These are phyloP conservation scores for Thecophora atra DNA, from an alignment of 2,888 invertebrate species.

Conservation along the genomic window DNA sequence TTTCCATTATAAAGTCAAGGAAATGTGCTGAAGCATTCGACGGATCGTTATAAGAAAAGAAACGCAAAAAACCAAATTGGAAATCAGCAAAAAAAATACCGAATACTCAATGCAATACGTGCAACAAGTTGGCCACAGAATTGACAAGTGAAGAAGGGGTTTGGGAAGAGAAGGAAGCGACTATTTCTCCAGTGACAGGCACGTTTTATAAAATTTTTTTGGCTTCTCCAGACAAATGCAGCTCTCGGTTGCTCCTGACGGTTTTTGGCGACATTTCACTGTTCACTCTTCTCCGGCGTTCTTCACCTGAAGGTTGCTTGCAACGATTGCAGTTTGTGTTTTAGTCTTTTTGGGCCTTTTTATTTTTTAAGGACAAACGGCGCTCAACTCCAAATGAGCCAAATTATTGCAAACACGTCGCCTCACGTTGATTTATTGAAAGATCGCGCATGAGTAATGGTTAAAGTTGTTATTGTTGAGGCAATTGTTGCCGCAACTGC, in stretches of 20 bases:
- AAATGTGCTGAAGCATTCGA: background rate
- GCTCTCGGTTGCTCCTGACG: background rate
- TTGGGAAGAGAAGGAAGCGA: too few relatives aligned
- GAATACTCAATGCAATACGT: background rate
- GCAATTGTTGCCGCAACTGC: background rate
- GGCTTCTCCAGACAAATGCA: background rate
- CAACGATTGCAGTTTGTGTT: slow-evolving; percentile 22
- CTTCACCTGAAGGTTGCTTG: background rate
- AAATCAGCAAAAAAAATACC: slow-evolving; percentile 3
- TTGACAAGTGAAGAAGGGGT: too few relatives aligned
- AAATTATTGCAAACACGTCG: slow-evolving; percentile 65
- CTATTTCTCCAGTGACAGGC: background rate
- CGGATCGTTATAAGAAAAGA: background rate
- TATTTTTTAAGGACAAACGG: slow-evolving; percentile 36
- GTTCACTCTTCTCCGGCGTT: background rate
- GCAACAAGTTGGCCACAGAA: background rate
- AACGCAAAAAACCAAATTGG: background rate
- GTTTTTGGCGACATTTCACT: background rate
- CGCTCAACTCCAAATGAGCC: slow-evolving; percentile 53
- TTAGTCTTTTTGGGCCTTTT: slow-evolving; percentile 38
- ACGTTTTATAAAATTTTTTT: background rate
- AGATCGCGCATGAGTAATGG: slow-evolving; percentile 64
- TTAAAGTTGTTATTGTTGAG: slow-evolving; percentile 33
- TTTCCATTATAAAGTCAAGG: background rate
- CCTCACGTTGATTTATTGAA: slow-evolving; percentile 65